phyloP scores from a whole-genome alignment of 2,888 invertebrate species.

The Physocephala rufipes region DNA sequence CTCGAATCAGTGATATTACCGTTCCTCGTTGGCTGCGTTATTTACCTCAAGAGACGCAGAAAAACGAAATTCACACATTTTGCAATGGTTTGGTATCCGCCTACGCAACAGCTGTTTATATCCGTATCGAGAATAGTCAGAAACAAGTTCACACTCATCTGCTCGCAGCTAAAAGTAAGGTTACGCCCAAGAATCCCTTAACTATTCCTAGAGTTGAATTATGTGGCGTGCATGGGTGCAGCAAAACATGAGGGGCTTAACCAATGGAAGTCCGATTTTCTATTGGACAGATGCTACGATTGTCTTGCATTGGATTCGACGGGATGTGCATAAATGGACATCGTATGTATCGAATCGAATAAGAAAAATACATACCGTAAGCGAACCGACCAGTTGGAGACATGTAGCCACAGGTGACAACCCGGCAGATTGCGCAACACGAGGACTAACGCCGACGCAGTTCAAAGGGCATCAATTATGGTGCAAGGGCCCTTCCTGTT shows the following conservation, averaged over 20 bases:
- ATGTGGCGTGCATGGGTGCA: no score
- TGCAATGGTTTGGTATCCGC: background rate
- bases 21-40: background rate
- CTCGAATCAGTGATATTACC: background rate
- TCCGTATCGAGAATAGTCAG: background rate
- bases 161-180: no score
- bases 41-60: background rate
- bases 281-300: slow-evolving; percentile 42
- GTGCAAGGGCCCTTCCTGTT: slow-evolving; percentile 12
- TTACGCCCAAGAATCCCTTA: no score
- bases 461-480: slow-evolving; percentile 5
- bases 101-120: background rate
- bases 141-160: no score
- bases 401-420: slow-evolving; percentile 44
- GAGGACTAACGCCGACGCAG: slow-evolving; percentile 37
- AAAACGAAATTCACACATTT: background rate
- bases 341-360: slow-evolving; percentile 47
- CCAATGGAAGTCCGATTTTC: no score
- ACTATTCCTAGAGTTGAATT: no score
- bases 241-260: no score
- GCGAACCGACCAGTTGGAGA: slow-evolving; percentile 37
- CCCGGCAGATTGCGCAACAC: slow-evolving; percentile 47
- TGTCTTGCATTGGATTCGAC: slow-evolving; percentile 46
- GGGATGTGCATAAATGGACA: slow-evolving; percentile 45
- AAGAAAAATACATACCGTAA: slow-evolving; percentile 34